Evolutionary conservation across 2,888 invertebrate genomes (phyloP).

Genomic region (Hypena proboscidalis): DNA sequence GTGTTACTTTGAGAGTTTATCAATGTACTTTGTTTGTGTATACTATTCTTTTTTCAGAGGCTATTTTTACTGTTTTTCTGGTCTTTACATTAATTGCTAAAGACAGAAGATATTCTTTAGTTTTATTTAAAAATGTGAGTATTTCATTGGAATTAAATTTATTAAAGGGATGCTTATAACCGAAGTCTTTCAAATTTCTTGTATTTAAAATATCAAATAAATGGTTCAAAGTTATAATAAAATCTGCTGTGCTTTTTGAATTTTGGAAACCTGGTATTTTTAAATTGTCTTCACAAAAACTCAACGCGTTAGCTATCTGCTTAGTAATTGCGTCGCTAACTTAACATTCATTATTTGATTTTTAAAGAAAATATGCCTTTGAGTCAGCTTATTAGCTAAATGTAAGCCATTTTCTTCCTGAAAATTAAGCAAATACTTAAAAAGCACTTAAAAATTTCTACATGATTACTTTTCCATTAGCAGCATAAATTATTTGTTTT

Average conservation of each 20-base stretch:
- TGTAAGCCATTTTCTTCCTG: slow-evolving; percentile 9
- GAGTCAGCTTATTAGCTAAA: slow-evolving; percentile 11
- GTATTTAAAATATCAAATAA: slow-evolving; percentile 1
- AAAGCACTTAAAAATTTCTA: too few relatives aligned
- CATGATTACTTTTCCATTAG: too few relatives aligned
- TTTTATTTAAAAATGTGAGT: not conserved
- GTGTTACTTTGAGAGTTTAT: not conserved
- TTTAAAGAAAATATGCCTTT: slow-evolving; percentile 8
- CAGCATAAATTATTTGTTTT: too few relatives aligned
- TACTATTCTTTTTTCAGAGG: not conserved
- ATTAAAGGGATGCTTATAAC: not conserved
- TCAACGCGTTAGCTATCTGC: slow-evolving; percentile 6
- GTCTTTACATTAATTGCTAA: slow-evolving; percentile 1
- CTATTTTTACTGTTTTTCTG: not conserved
- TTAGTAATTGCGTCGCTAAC: slow-evolving; percentile 11
- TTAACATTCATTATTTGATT: slow-evolving; percentile 14
- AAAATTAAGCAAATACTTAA: too few relatives aligned
- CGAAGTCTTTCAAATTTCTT: not conserved
- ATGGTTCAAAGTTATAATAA: slow-evolving; percentile 1
- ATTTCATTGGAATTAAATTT: not conserved
- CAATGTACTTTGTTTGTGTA: not conserved
- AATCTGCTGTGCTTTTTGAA: slow-evolving; percentile 4
- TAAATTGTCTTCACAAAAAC: slow-evolving; percentile 5
- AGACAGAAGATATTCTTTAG: slow-evolving; percentile 2
- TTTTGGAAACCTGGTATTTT: not conserved